Base-by-base conservation (phyloP, 2,888 invertebrate species). In the Lochmaea capreae region DNA sequence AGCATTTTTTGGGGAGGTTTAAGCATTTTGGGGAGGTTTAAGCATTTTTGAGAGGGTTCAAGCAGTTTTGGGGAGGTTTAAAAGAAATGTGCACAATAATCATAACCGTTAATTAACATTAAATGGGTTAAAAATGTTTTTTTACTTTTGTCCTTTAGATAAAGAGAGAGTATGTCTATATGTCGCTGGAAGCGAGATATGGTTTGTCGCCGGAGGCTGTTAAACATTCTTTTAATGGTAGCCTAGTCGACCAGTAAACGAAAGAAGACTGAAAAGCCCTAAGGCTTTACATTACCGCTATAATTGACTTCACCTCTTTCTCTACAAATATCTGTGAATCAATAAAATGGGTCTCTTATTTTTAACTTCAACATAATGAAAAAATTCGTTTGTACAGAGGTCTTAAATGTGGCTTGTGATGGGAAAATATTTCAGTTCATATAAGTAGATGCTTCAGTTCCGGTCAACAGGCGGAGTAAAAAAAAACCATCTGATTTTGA, bases 231-330 rank as follows among this genome's bases (percentile, higher is more conserved):
- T 57, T 67, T 59, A 59, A 67, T 43, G 42, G 67, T 67, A 43
- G 58, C 42, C 42, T 59, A 67, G 59, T 59, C 26, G 49, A 67
- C 67, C 42, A 67, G 67, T 57, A 22, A 67, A 67, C 49, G 67
- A 18, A 42, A 42, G 62, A 67, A 58, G 57, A 65, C 65, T 14
- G 39, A 61, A 61, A 39, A 57, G 59, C 59, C 67, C 16, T n/a
- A n/a, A 43, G 67, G 43, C 46, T 46, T 52, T 26, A 62, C 52
- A 68, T 52, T 68, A 68, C 68, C 68, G 68, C 68, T 68, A 68
- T 68, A 68, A 68, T 68, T 68, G 68, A 46, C 61, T 67, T 67
- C 49, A 22, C 67, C 67, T 39, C 46, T 62, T 62, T 62, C 52
- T 62, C 14, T 18, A 42, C 67, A 46, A 59, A 59, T 46, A 43